Conservation (phyloP, 2,113 vertebrate species). For the Antechinus flavipes region DNA sequence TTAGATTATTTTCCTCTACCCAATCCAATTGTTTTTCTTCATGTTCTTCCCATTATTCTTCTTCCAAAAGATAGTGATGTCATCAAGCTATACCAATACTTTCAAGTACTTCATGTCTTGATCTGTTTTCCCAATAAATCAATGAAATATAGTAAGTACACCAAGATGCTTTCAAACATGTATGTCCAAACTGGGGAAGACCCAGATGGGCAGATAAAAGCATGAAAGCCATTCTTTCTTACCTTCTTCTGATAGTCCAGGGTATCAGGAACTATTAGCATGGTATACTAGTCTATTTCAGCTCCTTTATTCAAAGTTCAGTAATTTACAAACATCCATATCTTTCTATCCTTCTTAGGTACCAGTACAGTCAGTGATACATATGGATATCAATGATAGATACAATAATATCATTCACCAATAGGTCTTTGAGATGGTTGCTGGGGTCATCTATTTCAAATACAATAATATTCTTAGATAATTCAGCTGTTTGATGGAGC, state of each 20-base stretch:
- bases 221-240: not conserved
- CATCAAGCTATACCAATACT: not conserved
- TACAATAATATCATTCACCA: not conserved
- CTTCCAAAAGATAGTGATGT: not conserved
- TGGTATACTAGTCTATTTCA: not conserved
- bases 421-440: too few species aligned
- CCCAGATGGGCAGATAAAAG: not conserved
- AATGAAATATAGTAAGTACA: not conserved
- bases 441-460: not conserved
- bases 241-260: not conserved
- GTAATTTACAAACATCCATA: not conserved
- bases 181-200: not conserved
- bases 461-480: not conserved
- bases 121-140: not conserved
- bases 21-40: not conserved
- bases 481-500: not conserved
- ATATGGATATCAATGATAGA: not conserved
- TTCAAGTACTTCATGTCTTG: not conserved
- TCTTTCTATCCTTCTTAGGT: not conserved
- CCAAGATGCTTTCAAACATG: not conserved
- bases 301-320: not conserved
- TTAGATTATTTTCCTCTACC: not conserved
- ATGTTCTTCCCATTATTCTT: not conserved
- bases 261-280: not conserved
- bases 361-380: not conserved